Conservation (phyloP, 1,140 invertebrate species). For the Cepaea nemoralis region DNA sequence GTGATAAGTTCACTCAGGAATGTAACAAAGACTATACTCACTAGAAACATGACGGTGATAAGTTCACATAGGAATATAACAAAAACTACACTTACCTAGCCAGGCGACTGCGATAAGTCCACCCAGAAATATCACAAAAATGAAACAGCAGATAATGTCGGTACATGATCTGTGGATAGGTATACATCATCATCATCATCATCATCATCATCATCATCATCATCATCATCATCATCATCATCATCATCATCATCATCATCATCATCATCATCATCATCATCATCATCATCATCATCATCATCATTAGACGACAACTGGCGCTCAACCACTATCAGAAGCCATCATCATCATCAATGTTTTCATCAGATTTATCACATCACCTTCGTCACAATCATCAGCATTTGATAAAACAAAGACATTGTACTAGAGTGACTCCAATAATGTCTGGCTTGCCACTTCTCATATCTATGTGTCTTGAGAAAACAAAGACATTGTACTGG, state of each 20-base stretch:
- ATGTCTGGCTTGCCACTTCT: too few species aligned
- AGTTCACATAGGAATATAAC: too few species aligned
- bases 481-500: too few species aligned
- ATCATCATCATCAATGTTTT: constrained; percentile 36
- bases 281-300: constrained; percentile 37
- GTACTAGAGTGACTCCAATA: too few species aligned
- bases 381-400: too few species aligned
- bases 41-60: too few species aligned
- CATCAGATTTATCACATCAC: constrained; percentile 36
- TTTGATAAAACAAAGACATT: too few species aligned
- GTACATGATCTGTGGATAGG: constrained; percentile 78
- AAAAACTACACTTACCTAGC: constrained; percentile 78
- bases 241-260: constrained; percentile 43
- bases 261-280: constrained; percentile 43
- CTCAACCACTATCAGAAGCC: not conserved
- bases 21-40: too few species aligned
- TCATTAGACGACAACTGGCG: constrained; percentile 7
- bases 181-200: constrained; percentile 19
- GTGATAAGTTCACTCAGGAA: too few species aligned
- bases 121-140: constrained; percentile 85
- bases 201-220: constrained; percentile 42
- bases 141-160: constrained; percentile 86
- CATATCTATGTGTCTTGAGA: too few species aligned
- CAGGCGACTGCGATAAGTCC: constrained; percentile 77
- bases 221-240: constrained; percentile 41